phyloP scores from a whole-genome alignment of 1,140 invertebrate species.

The Ditylenchus dipsaci region DNA sequence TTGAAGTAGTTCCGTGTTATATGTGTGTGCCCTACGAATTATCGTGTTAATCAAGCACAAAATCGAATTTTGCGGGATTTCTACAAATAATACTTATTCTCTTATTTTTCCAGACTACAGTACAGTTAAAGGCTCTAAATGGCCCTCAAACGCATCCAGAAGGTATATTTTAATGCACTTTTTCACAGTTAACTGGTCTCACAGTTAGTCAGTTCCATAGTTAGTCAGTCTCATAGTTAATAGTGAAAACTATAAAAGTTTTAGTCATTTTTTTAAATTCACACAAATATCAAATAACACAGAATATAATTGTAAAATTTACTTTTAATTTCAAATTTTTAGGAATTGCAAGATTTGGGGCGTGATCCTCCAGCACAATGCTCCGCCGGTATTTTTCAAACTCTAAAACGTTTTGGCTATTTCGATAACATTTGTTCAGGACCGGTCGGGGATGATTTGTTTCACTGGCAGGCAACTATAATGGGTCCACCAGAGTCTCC shows the following conservation, averaged over 20 bases:
- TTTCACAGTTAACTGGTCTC: no score
- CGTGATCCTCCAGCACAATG: constrained; percentile 97
- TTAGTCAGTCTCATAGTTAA: no score
- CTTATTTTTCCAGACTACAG: no score
- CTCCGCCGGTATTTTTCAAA: constrained; percentile 68
- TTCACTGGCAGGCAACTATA: constrained; percentile 97
- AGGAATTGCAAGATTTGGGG: constrained; percentile 96
- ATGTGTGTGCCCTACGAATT: no score
- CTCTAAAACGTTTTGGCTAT: no score
- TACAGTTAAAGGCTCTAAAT: no score
- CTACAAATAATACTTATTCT: no score
- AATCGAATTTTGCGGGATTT: no score
- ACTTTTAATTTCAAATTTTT: constrained; percentile 6
- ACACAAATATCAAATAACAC: background rate
- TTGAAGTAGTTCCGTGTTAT: no score
- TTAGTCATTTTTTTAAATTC: background rate
- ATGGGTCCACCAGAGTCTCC: constrained; percentile 83
- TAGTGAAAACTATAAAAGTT: background rate
- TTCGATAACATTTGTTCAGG: constrained; percentile 56
- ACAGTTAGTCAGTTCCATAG: no score
- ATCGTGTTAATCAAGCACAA: no score
- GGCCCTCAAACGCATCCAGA: constrained; percentile 45
- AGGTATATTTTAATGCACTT: constrained; percentile 17
- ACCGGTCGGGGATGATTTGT: constrained; percentile 93
- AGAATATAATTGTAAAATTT: background rate